These are phyloP conservation scores for Hyles vespertilio DNA, from an alignment of 1,140 invertebrate species.

Conservation along the genomic window DNA sequence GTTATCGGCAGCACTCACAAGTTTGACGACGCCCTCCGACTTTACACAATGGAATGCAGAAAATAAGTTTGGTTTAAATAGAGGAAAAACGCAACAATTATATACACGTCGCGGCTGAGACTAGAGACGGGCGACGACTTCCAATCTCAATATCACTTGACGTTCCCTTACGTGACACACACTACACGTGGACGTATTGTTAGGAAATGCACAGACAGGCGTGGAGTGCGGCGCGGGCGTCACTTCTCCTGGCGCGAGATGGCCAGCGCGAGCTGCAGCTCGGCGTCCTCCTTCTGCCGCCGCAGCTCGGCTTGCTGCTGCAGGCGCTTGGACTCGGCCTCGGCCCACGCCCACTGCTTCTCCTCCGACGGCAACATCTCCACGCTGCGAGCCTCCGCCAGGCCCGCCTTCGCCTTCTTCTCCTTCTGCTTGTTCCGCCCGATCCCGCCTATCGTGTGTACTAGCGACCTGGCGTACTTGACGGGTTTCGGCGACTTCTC, in stretches of 20 bases:
- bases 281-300: constrained; percentile 71
- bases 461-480: constrained; percentile 60
- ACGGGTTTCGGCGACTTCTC: constrained; percentile 68
- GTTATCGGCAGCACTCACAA: no score
- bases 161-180: no score
- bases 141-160: no score
- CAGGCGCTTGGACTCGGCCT: constrained; percentile 72
- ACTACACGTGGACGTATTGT: no score
- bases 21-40: no score
- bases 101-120: no score
- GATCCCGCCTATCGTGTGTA: constrained; percentile 65
- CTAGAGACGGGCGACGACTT: no score
- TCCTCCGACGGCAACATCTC: constrained; percentile 65
- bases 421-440: constrained; percentile 52
- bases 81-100: no score
- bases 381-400: constrained; percentile 22
- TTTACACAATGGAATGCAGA: not conserved
- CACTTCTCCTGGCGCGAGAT: constrained; percentile 70
- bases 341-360: constrained; percentile 77
- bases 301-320: constrained; percentile 67
- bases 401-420: constrained; percentile 41
- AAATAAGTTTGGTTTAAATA: not conserved
- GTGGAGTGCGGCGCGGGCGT: constrained; percentile 8
- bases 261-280: constrained; percentile 75
- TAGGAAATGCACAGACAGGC: not conserved